Evolutionary conservation across 2,888 invertebrate genomes (phyloP).

Genomic region (Acanthosepion esculentum): DNA sequence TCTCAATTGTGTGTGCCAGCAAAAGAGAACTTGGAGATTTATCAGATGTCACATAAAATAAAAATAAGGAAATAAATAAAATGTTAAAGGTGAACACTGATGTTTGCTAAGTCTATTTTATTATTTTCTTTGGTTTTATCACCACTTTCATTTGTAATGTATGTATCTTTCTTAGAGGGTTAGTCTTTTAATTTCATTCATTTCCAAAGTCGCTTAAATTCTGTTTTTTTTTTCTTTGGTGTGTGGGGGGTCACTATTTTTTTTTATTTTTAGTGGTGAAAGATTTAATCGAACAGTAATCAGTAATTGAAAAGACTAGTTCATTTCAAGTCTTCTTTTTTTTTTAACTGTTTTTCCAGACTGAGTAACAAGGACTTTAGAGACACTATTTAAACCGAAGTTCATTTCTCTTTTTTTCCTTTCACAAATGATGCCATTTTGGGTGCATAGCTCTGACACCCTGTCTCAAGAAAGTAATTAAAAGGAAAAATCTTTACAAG

Average conservation of each 20-base stretch:
- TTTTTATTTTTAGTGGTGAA: neutral
- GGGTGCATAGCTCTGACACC: neutral
- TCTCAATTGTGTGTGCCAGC: too few relatives aligned
- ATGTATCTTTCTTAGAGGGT: neutral
- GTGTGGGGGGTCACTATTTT: too few relatives aligned
- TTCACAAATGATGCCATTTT: too few relatives aligned
- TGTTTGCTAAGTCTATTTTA: neutral
- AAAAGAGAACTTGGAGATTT: neutral
- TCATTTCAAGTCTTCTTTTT: neutral
- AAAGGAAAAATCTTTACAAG: neutral
- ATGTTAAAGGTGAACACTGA: neutral
- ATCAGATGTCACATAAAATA: neutral
- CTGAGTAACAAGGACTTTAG: too few relatives aligned
- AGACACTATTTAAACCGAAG: too few relatives aligned
- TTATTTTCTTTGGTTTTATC: neutral
- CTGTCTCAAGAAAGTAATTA: conserved; percentile 33
- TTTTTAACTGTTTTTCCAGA: neutral
- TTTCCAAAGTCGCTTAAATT: neutral
- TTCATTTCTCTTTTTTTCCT: too few relatives aligned
- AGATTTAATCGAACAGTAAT: neutral
- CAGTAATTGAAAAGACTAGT: neutral
- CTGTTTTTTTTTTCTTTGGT: neutral
- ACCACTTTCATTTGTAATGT: neutral
- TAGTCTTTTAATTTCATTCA: neutral
- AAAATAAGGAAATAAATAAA: neutral